A percentile compares a stretch with the other conserved stretches of the same genome.
Evolutionary conservation across 1,140 invertebrate genomes (phyloP).

Genomic region (Eriocheir sinensis): DNA sequence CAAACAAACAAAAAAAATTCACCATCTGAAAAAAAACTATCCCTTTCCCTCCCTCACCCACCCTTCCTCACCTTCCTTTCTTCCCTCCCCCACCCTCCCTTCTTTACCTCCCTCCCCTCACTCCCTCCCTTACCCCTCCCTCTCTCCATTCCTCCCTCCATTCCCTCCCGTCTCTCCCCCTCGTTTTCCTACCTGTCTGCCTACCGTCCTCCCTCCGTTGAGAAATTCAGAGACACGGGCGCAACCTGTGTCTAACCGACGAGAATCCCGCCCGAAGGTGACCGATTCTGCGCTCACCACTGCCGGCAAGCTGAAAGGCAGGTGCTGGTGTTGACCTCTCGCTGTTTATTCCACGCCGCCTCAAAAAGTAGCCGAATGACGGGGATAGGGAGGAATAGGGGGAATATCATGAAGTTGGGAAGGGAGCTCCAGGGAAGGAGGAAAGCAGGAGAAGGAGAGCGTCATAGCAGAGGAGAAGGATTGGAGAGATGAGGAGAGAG

Average conservation of each 20-base stretch:
- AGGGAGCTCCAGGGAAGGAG: not conserved
- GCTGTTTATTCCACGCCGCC: constrained; percentile 8
- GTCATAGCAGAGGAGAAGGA: not conserved
- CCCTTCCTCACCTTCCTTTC: too few relatives aligned
- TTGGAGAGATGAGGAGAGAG: not conserved
- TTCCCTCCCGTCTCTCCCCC: not conserved
- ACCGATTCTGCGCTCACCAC: not conserved
- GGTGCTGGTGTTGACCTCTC: not conserved
- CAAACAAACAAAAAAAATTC: not conserved
- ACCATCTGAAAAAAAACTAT: not conserved
- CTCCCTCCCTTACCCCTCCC: not conserved
- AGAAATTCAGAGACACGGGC: not conserved
- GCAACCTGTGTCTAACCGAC: not conserved
- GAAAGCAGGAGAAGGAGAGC: not conserved
- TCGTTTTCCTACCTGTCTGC: not conserved
- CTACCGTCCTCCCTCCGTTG: not conserved
- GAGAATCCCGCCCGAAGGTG: not conserved
- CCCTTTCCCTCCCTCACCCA: not conserved
- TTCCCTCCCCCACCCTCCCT: too few relatives aligned
- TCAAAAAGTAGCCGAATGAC: not conserved
- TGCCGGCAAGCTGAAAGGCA: not conserved
- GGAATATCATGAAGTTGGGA: too few relatives aligned
- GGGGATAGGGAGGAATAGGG: not conserved
- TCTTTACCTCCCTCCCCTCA: not conserved
- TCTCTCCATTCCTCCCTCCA: not conserved